Percentiles rank a stretch among this genome's conserved stretches.
Evolutionary conservation across 2,888 invertebrate species (phyloP).

Genomic region (Blera fallax): DNA sequence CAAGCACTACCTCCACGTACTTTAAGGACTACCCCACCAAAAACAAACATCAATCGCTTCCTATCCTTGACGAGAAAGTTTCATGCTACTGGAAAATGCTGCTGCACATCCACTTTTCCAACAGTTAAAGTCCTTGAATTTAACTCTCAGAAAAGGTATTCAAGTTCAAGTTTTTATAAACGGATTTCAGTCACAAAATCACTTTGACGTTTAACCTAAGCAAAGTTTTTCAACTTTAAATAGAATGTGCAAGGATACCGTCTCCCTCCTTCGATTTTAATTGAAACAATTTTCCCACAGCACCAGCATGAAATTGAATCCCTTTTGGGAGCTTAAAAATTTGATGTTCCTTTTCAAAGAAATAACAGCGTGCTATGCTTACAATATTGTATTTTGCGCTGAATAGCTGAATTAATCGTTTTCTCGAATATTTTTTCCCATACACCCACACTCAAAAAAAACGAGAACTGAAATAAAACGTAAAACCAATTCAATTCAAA

Average conservation of each 20-base stretch:
- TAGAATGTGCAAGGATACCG: neutral
- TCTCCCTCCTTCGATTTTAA: neutral
- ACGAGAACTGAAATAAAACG: neutral
- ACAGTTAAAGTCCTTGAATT: neutral
- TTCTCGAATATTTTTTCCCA: neutral
- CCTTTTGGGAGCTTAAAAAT: neutral
- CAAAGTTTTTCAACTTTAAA: neutral
- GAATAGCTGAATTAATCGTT: slow-evolving; percentile 34
- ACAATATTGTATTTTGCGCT: slow-evolving; percentile 1
- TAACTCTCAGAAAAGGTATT: neutral
- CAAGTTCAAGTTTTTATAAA: neutral
- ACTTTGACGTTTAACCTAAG: neutral
- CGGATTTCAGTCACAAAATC: neutral
- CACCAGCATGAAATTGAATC: neutral
- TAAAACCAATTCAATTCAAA: slow-evolving; percentile 11
- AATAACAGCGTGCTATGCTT: neutral
- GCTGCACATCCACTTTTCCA: neutral
- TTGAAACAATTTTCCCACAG: neutral
- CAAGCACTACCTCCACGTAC: too few species aligned
- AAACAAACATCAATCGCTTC: neutral
- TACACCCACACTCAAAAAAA: neutral
- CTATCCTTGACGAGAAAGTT: neutral
- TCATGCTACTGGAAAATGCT: neutral
- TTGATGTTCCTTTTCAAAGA: neutral
- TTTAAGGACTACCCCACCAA: too few species aligned